Conservation (phyloP, 2,113 vertebrate genomes). For the Eira barbara region DNA sequence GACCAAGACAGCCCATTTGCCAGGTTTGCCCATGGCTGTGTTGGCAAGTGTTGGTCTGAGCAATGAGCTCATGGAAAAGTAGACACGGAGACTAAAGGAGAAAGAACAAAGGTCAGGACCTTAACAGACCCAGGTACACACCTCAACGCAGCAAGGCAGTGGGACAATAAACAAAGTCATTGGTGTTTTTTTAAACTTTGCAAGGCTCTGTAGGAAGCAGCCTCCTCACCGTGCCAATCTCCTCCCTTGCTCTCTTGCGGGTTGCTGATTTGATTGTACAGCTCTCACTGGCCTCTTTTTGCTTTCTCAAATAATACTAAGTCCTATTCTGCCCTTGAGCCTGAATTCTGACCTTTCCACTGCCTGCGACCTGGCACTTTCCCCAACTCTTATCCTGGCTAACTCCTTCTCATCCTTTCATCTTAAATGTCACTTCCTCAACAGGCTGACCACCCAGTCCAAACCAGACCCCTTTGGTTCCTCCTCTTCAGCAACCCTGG, state of each 20-base stretch:
- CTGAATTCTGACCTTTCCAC: background rate
- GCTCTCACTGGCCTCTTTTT: background rate
- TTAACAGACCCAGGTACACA: background rate
- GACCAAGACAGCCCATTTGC: background rate
- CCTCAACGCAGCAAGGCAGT: background rate
- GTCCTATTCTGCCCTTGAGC: background rate
- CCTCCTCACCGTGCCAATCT: background rate
- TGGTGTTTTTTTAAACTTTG: background rate
- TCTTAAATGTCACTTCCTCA: background rate
- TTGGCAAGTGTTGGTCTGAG: constrained; percentile 11
- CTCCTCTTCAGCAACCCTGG: background rate
- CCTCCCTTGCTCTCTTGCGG: background rate
- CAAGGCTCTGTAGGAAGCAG: background rate
- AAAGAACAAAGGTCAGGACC: constrained; percentile 8
- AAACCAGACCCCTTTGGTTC: background rate
- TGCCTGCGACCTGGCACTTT: background rate
- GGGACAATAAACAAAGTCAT: background rate
- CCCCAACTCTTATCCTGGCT: background rate
- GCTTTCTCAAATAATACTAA: background rate
- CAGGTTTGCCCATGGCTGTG: background rate
- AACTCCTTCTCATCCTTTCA: background rate
- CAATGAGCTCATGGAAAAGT: background rate
- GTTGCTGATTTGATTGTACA: background rate
- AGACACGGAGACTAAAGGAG: background rate
- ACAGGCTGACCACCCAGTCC: background rate